These are phyloP conservation scores for Callithrix jacchus DNA, from an alignment of 2,113 vertebrate species.

Conservation along the genomic window DNA sequence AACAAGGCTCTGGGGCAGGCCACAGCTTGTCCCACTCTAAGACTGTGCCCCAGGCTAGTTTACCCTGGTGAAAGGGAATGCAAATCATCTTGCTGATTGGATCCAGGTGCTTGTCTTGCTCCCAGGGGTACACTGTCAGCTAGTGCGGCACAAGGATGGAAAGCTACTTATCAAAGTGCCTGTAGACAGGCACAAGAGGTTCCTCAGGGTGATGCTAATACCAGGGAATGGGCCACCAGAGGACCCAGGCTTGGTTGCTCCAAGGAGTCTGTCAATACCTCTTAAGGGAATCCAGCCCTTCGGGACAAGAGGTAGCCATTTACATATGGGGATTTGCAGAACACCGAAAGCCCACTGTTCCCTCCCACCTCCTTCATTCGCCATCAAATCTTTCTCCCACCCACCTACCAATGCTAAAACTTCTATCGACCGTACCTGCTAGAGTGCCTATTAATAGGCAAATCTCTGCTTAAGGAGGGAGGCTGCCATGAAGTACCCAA, in stretches of 20 bases:
- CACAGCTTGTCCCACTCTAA: not conserved
- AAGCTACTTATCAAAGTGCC: slow-evolving; percentile 50
- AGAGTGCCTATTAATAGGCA: not conserved
- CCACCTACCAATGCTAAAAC: not conserved
- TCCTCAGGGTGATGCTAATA: slow-evolving; percentile 40
- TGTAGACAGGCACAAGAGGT: slow-evolving; percentile 28
- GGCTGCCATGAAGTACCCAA: not conserved
- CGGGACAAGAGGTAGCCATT: not conserved
- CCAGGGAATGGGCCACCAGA: not conserved
- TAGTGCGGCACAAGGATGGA: not conserved
- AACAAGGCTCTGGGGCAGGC: not conserved
- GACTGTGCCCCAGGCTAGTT: not conserved
- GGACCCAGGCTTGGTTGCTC: not conserved
- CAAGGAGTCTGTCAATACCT: slow-evolving; percentile 23
- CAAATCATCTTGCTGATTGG: slow-evolving; percentile 34
- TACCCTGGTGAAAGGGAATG: slow-evolving; percentile 32
- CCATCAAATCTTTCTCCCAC: not conserved
- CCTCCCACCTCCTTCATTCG: not conserved
- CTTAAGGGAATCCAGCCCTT: slow-evolving; percentile 1
- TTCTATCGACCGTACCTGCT: not conserved
- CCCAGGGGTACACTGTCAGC: not conserved
- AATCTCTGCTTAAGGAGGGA: not conserved
- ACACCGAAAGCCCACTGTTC: not conserved
- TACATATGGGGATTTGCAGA: not conserved
- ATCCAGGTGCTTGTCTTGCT: slow-evolving; percentile 36